Conservation (phyloP, 1,140 invertebrate genomes). For the Scaptodrosophila lebanonensis region DNA sequence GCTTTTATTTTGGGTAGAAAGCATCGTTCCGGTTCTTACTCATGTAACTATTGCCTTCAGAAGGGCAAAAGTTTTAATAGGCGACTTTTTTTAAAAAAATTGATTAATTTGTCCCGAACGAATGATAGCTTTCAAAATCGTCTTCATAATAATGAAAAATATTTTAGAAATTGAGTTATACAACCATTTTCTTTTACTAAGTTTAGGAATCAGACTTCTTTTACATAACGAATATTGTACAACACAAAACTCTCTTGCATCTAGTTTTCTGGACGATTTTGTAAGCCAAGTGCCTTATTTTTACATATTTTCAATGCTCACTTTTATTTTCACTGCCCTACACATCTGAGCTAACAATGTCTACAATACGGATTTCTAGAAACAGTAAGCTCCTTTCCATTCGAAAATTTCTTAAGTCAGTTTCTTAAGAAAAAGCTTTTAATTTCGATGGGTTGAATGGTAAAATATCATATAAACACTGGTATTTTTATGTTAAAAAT, state of each 20-base stretch:
- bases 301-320: slow-evolving; percentile 1
- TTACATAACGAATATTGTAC: slow-evolving; percentile 6
- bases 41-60: neutral
- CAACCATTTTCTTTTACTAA: no score
- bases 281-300: slow-evolving; percentile 2
- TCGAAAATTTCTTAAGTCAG: slow-evolving; percentile 12
- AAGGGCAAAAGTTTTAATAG: slow-evolving; percentile 3
- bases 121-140: slow-evolving; percentile 4
- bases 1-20: slow-evolving; percentile 5
- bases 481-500: neutral
- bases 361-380: slow-evolving; percentile 3
- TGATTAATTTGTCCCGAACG: neutral
- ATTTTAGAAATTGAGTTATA: no score
- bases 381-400: slow-evolving; percentile 10
- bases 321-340: slow-evolving; percentile 15
- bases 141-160: neutral
- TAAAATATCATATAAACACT: neutral
- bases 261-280: slow-evolving; percentile 8
- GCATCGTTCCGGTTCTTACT: slow-evolving; percentile 3
- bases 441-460: neutral
- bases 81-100: slow-evolving; percentile 1
- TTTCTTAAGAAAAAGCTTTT: neutral
- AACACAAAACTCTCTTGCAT: slow-evolving; percentile 4
- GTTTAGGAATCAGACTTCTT: slow-evolving; percentile 9
- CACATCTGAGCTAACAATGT: slow-evolving; percentile 6